Evolutionary conservation across 64 coral and sea anemone species (phyloP).

Genomic region (Montipora foliosa): DNA sequence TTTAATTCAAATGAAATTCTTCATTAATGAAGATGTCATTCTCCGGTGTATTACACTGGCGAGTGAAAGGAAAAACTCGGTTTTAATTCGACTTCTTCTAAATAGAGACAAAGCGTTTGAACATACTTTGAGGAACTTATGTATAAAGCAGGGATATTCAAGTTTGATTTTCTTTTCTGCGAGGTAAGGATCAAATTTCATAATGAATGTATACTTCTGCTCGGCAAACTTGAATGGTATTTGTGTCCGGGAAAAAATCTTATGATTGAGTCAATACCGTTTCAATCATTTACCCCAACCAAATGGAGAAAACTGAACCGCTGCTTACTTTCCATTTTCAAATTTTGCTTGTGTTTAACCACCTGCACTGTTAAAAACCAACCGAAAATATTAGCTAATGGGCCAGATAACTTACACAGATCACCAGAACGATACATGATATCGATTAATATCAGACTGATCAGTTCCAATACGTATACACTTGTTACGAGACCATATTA

Average conservation of each 20-base stretch:
- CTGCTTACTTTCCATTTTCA: conserved; percentile 48
- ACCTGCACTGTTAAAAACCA: conserved; percentile 47
- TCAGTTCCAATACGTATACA: not conserved
- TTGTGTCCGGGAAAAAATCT: conserved; percentile 10
- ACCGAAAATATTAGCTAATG: conserved; percentile 61
- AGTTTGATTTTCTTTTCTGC: not conserved
- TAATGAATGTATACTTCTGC: conserved; percentile 14
- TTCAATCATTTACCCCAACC: conserved; percentile 35
- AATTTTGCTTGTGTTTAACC: conserved; percentile 19
- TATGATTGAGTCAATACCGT: conserved; percentile 15
- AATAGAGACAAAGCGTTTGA: no score
- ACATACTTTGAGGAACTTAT: no score
- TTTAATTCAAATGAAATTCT: not conserved
- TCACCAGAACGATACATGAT: conserved; percentile 24
- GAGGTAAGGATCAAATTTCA: conserved; percentile 34
- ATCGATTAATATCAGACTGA: not conserved
- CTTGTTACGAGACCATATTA: not conserved
- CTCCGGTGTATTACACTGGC: not conserved
- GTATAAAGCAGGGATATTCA: no score
- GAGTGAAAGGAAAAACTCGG: not conserved
- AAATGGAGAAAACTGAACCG: conserved; percentile 44
- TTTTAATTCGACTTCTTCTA: not conserved
- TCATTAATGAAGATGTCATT: conserved; percentile 26
- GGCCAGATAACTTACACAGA: not conserved
- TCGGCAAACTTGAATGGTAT: conserved; percentile 27